phyloP scores from a whole-genome alignment of 2,888 invertebrate species.

The Hoplodrina ambigua region DNA sequence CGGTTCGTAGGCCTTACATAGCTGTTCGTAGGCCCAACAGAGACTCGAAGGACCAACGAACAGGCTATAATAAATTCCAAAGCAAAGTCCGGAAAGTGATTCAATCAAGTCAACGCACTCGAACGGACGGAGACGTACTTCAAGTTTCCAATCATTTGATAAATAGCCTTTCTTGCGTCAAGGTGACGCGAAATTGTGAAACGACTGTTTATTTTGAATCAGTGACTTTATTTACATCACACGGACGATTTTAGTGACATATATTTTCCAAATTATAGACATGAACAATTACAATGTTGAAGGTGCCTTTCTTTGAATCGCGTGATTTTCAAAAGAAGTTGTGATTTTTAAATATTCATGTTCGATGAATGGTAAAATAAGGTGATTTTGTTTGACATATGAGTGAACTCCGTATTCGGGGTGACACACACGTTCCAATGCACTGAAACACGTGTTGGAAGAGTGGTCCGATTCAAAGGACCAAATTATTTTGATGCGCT shows the following conservation, averaged over 20 bases:
- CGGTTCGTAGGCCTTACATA: not conserved
- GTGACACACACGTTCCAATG: not conserved
- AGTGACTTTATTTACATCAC: constrained; percentile 37
- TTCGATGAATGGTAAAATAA: constrained; percentile 6
- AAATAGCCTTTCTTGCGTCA: constrained; percentile 31
- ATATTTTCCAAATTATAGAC: not conserved
- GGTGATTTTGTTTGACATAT: constrained; percentile 24
- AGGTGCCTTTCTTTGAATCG: constrained; percentile 28
- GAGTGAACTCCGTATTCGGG: not conserved
- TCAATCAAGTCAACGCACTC: constrained; percentile 42
- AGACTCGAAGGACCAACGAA: constrained; percentile 2
- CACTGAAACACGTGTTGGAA: not conserved
- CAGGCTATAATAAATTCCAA: constrained; percentile 16
- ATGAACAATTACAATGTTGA: not conserved
- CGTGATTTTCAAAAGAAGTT: constrained; percentile 7
- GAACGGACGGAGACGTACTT: constrained; percentile 30
- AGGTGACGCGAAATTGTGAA: constrained; percentile 40
- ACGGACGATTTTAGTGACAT: constrained; percentile 12
- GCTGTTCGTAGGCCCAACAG: not conserved
- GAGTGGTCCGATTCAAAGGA: not conserved
- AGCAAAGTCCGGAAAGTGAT: constrained; percentile 12
- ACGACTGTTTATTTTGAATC: constrained; percentile 37
- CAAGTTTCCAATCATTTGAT: constrained; percentile 36
- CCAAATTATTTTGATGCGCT: not conserved
- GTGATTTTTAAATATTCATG: constrained; percentile 1